Conservation (phyloP, 2,113 vertebrate species). For the Etia nguti region DNA sequence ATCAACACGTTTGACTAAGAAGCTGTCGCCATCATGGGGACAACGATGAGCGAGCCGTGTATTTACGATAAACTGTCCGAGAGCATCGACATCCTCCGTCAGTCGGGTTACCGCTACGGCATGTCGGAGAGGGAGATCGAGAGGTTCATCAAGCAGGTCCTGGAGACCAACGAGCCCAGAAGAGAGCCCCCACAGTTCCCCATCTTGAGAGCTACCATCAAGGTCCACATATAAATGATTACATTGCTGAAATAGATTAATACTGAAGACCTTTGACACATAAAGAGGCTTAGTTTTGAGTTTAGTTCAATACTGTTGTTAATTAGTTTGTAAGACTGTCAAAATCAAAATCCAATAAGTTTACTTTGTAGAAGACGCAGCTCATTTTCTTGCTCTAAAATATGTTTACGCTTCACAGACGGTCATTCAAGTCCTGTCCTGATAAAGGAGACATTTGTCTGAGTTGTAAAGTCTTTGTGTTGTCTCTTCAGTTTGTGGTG, state of each 20-base stretch:
- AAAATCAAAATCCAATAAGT: neutral
- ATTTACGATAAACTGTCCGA: conserved; percentile 95
- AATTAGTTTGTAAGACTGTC: neutral
- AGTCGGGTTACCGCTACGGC: conserved; percentile 91
- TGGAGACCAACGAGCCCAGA: conserved; percentile 91
- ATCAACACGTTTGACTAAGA: neutral
- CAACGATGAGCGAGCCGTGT: conserved; percentile 84
- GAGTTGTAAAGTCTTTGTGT: neutral
- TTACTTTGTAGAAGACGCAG: neutral
- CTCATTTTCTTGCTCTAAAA: neutral
- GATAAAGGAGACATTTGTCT: neutral
- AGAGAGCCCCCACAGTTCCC: conserved; percentile 83
- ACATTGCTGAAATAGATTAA: neutral
- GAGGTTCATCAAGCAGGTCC: conserved; percentile 89
- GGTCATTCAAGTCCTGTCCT: neutral
- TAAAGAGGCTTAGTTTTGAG: neutral
- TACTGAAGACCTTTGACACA: neutral
- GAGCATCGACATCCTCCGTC: conserved; percentile 89
- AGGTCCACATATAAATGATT: conserved; percentile 67
- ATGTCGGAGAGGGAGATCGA: conserved; percentile 95
- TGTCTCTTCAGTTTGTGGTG: conserved; percentile 73
- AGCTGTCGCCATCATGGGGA: conserved; percentile 75
- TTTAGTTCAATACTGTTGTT: neutral
- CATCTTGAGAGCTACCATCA: conserved; percentile 75
- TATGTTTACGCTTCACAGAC: neutral